A percentile compares a stretch with the other conserved stretches of the same genome.
Conservation (phyloP, 2,113 vertebrate genomes). For the Martes martes region DNA sequence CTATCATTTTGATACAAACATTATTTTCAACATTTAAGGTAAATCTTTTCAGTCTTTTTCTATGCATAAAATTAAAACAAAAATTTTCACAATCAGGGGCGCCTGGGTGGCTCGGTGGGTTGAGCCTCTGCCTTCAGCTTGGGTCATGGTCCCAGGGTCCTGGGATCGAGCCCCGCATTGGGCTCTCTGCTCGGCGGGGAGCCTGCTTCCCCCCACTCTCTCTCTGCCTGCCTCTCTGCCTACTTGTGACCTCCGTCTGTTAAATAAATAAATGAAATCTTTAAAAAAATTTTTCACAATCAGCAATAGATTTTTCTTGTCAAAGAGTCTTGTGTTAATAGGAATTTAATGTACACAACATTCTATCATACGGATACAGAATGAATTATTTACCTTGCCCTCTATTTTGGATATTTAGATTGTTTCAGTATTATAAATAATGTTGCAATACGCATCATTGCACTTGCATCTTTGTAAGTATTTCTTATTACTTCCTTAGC, state of each 20-base stretch:
- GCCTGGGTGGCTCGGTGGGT: no score
- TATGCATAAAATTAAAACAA: background rate
- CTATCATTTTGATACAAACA: background rate
- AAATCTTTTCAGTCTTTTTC: background rate
- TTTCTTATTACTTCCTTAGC: conserved; percentile 1
- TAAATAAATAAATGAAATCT: no score
- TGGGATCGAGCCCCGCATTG: no score
- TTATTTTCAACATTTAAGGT: background rate
- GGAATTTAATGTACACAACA: background rate
- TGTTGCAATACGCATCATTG: background rate
- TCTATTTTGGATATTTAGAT: background rate
- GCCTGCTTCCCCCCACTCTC: no score
- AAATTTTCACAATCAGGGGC: background rate
- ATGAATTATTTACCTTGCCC: background rate
- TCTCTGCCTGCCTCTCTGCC: no score
- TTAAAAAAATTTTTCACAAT: background rate
- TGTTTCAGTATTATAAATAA: background rate
- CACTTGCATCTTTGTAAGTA: background rate
- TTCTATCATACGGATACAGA: background rate
- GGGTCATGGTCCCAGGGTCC: no score
- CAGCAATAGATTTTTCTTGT: background rate
- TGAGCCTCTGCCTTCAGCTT: no score
- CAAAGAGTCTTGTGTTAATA: background rate
- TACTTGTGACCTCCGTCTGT: no score
- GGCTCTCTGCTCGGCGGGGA: no score